Conservation (phyloP, 2,888 invertebrate species). For the Andrena flavipes region DNA sequence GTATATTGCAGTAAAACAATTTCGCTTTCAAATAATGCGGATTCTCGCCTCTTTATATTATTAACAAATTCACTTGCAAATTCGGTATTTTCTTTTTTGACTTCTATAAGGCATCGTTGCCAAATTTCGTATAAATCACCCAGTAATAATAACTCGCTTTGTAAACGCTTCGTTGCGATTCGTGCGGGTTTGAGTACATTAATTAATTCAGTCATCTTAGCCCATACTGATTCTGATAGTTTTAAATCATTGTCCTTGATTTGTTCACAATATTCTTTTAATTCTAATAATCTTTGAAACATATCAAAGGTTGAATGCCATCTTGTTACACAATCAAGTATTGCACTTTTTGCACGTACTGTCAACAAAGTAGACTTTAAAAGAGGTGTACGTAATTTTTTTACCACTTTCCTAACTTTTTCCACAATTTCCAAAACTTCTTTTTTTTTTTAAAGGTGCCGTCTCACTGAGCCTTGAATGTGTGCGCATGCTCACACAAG, state of each 20-base stretch:
- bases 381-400: conserved; percentile 4
- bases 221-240: conserved; percentile 6
- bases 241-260: neutral
- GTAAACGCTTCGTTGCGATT: too few species aligned
- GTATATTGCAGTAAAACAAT: conserved; percentile 2
- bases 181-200: conserved; percentile 13
- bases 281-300: conserved; percentile 4
- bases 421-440: conserved; percentile 3
- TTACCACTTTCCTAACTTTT: conserved; percentile 4
- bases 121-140: too few species aligned
- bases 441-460: too few species aligned
- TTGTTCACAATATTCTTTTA: conserved; percentile 7
- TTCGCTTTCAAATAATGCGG: conserved; percentile 4
- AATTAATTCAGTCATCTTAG: neutral
- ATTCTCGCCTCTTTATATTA: neutral
- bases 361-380: neutral
- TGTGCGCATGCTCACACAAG: too few species aligned
- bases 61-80: conserved; percentile 6
- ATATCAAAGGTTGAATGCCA: conserved; percentile 11
- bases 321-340: conserved; percentile 12
- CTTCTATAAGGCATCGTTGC: conserved; percentile 3
- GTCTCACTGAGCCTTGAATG: too few species aligned
- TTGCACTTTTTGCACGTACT: conserved; percentile 6
- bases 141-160: too few species aligned
- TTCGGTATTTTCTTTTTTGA: neutral